Base-by-base conservation (phyloP, 2,888 invertebrate genomes). In the Euproctis similis region DNA sequence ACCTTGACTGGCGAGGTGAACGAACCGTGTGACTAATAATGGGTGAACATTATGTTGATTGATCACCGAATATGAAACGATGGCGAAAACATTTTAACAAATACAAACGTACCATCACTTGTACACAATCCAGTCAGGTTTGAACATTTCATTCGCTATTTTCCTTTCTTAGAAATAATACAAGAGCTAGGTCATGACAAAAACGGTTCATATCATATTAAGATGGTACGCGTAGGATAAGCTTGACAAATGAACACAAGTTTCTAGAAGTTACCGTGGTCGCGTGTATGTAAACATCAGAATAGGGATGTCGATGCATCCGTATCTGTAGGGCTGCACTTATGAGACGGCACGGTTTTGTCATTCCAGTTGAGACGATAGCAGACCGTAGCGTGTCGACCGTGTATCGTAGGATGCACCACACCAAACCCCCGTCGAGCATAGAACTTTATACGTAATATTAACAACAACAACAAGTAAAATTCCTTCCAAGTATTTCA, bases 1-100 rank as follows among this genome's bases (percentile, higher is more conserved):
- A 64, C 80, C 77, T 80, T 77, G 75, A 67, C 66, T 57, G 62
- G 48, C 39, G 63, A 63, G 77, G 70, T 81, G 64, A 78, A 74
- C 50, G 76, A 73, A 68, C 82, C 38, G 46, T 35, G 25, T 38
- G 33, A 41, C 41, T 46, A 53, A 56, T 70, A n/a, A n/a, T n/a
- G 66, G 59, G 58, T 64, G 51, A 69, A 69, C 65, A 73, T 52
- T 50, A 48, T 54, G 46, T 54, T 70, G 71, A 73, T 71, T 68
- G 66, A 73, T 73, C 62, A 58, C 55, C 48, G 45, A 62, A 64
- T 60, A 59, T 52, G 45, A 48, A 50, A n/a, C n/a, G n/a, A n/a
- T n/a, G n/a, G n/a, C n/a, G 41, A 39, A 45, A 49, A 57, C 59
- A 53, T 52, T 52, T 49, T 53, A 56, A 53, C 52, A 52, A 39